Percentiles rank a stretch among this genome's conserved stretches.
phyloP scores from a whole-genome alignment of 1,140 invertebrate species.

The Lasioglossum albipes region DNA sequence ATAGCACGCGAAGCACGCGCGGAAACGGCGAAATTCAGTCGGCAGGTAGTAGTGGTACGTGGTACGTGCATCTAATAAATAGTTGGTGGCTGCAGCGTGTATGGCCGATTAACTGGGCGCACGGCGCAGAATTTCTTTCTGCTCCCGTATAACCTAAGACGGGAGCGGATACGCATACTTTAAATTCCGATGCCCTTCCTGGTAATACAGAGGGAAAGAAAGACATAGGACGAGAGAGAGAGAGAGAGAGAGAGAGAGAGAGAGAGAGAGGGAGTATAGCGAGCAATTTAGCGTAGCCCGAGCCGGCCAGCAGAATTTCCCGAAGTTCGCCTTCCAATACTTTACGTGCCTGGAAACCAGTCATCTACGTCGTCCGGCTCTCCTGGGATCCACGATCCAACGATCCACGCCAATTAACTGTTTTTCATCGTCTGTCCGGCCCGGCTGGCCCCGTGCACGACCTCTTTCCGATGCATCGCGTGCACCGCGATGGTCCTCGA shows the following conservation, averaged over 20 bases:
- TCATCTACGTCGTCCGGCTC: conserved; percentile 33
- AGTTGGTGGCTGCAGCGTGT: conserved; percentile 7
- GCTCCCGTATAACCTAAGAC: conserved; percentile 10
- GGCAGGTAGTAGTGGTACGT: not conserved
- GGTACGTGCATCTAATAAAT: conserved; percentile 38
- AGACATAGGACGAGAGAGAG: too few species aligned
- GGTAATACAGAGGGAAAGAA: not conserved
- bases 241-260: too few species aligned
- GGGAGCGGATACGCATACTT: conserved; percentile 41
- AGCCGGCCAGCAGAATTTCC: conserved; percentile 18
- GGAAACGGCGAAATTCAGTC: not conserved
- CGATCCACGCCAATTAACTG: conserved; percentile 34
- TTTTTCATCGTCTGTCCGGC: conserved; percentile 37
- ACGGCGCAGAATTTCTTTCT: conserved; percentile 27
- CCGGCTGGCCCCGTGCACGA: conserved; percentile 1
- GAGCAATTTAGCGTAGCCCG: conserved; percentile 22
- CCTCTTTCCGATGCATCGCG: conserved; percentile 25
- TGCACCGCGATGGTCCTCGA: conserved; percentile 16
- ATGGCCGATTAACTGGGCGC: conserved; percentile 22
- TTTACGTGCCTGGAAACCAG: conserved; percentile 23
- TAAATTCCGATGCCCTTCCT: conserved; percentile 25
- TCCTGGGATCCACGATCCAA: conserved; percentile 6
- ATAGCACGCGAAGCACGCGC: conserved; percentile 22
- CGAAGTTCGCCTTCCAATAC: conserved; percentile 33
- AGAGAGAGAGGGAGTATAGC: not conserved